Base-by-base conservation (phyloP, 2,797 vertebrate species). In the Corythornis leucogaster region DNA sequence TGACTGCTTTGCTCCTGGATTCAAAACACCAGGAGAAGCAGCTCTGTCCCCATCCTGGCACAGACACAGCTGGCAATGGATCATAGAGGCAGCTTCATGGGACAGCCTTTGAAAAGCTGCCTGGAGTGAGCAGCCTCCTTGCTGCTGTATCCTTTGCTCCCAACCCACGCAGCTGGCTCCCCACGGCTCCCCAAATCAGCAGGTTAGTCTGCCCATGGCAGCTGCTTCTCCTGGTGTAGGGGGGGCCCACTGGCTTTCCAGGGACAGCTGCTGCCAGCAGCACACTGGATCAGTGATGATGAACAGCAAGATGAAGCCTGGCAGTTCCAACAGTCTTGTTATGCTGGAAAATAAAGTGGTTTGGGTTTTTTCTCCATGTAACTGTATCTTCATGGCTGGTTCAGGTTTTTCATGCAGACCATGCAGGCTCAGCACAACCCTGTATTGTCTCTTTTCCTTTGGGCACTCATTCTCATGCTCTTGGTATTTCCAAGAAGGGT, bases 181-280 rank as follows among this genome's bases (percentile, higher is more conserved):
- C 8, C 0, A 1, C 8, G 3, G 5, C 46, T 12, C 45, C 67
- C 59, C 0, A 1, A 12, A 54, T 8, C 4, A 28, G 45, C 25
- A 42, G 15, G 17, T 28, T 22, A 1, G 67, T 24, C 7, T 5
- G 58, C 22, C 69, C 42, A 1, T 10, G 21, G 83, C 74, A 62
- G 63, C 67, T 68, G 55, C 38, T 85, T n/a, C 38, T 24, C 31
- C 16, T 35, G 45, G 64, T 54, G 76, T 71, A 35, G 31, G 19
- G 73, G 73, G 22, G 59, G 69, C 73, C n/a, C 0, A 0, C 55
- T 20, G 82, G 42, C 21, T 15, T 57, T 40, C 55, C 0, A 0
- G 14, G 58, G 74, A 12, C 0, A 0, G 59, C 67, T 38, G 31
- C 30, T 61, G 50, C 43, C 73, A 81, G 67, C 1, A 0, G 42